Conservation (phyloP, 2,888 invertebrate genomes). For the Tethea ocularis region DNA sequence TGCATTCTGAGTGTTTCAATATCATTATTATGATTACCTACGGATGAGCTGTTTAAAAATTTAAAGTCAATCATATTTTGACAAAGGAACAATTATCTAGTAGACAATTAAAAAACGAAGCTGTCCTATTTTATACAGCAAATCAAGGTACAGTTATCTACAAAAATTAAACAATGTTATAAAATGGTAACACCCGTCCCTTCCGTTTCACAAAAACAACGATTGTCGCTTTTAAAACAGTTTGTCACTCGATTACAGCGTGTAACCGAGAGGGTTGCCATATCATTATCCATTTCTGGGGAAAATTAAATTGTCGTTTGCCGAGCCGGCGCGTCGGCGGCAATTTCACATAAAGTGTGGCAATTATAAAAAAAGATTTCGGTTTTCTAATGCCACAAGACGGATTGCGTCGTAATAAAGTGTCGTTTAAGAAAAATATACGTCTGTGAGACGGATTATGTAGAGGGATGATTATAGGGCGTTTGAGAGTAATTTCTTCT, state of each 20-base stretch:
- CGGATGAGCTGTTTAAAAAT: too few relatives aligned
- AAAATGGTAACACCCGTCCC: constrained; percentile 40
- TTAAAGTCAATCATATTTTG: too few relatives aligned
- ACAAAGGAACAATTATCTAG: too few relatives aligned
- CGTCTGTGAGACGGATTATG: constrained; percentile 49
- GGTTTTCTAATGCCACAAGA: constrained; percentile 76
- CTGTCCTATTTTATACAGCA: too few relatives aligned
- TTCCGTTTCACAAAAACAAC: constrained; percentile 37
- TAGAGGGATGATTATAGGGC: constrained; percentile 57
- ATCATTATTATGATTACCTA: too few relatives aligned
- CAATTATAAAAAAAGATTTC: constrained; percentile 62
- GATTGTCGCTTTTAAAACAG: constrained; percentile 72
- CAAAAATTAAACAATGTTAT: constrained; percentile 7
- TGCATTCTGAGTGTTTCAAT: too few relatives aligned
- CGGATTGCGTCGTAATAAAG: constrained; percentile 79
- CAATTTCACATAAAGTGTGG: constrained; percentile 65
- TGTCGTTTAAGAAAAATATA: constrained; percentile 81
- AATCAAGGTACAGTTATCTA: not conserved
- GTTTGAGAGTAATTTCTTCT: constrained; percentile 52
- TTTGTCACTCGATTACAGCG: constrained; percentile 80
- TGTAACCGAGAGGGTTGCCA: constrained; percentile 68
- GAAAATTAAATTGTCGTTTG: constrained; percentile 77
- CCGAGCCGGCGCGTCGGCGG: constrained; percentile 56
- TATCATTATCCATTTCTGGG: constrained; percentile 71
- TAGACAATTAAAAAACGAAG: too few relatives aligned